These are phyloP conservation scores for Scaptomyza montana DNA, from an alignment of 1,140 invertebrate genomes.

Conservation along the genomic window DNA sequence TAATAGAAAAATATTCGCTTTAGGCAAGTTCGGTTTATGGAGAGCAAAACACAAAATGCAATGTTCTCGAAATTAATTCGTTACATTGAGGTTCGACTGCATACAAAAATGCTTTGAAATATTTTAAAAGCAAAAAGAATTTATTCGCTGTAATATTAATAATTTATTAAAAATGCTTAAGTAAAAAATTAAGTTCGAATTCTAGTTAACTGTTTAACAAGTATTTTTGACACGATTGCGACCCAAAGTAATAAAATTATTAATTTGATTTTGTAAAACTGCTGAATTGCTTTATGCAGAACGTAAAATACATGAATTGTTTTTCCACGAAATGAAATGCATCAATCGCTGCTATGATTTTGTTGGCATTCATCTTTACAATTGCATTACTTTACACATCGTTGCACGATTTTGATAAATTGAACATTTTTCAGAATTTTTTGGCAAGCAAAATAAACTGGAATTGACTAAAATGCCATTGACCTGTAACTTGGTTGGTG, in stretches of 20 bases:
- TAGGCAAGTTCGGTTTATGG: too few relatives aligned
- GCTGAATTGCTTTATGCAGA: neutral
- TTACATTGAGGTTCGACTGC: too few relatives aligned
- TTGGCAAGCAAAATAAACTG: conserved; percentile 55
- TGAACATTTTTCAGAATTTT: conserved; percentile 38
- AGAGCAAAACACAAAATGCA: too few relatives aligned
- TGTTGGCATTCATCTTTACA: conserved; percentile 16
- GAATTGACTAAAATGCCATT: conserved; percentile 60
- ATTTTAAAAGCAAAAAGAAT: too few relatives aligned
- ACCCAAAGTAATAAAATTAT: neutral
- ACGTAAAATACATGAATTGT: neutral
- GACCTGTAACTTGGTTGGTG: conserved; percentile 45
- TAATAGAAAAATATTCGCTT: too few relatives aligned
- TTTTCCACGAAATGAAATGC: conserved; percentile 12
- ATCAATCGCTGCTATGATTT: conserved; percentile 38
- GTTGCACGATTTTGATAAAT: conserved; percentile 70
- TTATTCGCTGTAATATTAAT: too few relatives aligned
- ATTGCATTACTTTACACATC: conserved; percentile 57
- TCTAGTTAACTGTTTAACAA: neutral
- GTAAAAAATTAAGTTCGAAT: too few relatives aligned
- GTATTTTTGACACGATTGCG: neutral
- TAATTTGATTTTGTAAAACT: neutral
- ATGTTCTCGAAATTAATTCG: too few relatives aligned
- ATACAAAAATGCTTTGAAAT: too few relatives aligned
- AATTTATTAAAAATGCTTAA: too few relatives aligned